Evolutionary conservation across 2,888 invertebrate genomes (phyloP).

Genomic region (Thera britannica): DNA sequence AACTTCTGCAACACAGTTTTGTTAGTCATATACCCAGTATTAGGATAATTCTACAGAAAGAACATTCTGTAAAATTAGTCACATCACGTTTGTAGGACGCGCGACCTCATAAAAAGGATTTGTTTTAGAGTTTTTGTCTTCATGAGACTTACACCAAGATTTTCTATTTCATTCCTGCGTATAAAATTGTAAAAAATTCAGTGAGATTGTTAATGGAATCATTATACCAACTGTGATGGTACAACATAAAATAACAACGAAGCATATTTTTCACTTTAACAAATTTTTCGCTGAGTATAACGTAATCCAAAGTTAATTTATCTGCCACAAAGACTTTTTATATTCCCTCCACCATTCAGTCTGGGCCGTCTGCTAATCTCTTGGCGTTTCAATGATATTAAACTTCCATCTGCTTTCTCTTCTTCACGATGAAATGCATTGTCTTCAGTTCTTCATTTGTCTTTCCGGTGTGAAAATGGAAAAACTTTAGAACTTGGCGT

Average conservation of each 20-base stretch:
- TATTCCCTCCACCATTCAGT: slow-evolving; percentile 35
- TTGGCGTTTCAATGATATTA: slow-evolving; percentile 36
- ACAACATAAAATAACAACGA: slow-evolving; percentile 7
- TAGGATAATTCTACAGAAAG: background rate
- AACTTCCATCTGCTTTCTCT: slow-evolving; percentile 30
- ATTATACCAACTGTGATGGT: background rate
- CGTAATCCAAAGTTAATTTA: slow-evolving; percentile 37
- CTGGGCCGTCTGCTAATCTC: slow-evolving; percentile 33
- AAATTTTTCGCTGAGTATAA: slow-evolving; percentile 15
- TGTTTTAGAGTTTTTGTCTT: background rate
- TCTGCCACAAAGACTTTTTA: slow-evolving; percentile 35
- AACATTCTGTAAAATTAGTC: background rate
- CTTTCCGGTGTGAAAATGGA: slow-evolving; percentile 18
- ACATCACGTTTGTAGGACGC: background rate
- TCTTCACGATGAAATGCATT: slow-evolving; percentile 32
- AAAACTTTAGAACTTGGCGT: slow-evolving; percentile 13
- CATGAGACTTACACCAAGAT: background rate
- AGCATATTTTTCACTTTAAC: slow-evolving; percentile 16
- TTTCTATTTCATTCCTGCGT: background rate
- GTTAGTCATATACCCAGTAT: background rate
- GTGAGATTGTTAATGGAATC: background rate
- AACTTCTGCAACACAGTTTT: slow-evolving; percentile 2
- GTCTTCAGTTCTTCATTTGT: slow-evolving; percentile 28
- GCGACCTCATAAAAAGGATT: slow-evolving; percentile 1
- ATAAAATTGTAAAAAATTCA: background rate